A percentile compares a stretch with the other conserved stretches of the same genome.
Evolutionary conservation across 2,113 vertebrate species (phyloP).

Genomic region (Grammomys dolichurus): DNA sequence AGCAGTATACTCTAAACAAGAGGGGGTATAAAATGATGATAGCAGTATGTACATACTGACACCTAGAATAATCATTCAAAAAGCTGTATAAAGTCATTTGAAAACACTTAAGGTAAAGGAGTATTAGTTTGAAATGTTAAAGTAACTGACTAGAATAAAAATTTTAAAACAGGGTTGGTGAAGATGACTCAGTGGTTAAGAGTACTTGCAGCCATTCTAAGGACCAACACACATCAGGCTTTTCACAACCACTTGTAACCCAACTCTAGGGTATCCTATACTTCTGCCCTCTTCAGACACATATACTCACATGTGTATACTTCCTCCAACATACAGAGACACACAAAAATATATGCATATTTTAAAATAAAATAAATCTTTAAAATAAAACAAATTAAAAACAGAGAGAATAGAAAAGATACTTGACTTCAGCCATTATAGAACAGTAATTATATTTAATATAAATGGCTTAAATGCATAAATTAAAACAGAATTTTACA

Average conservation of each 20-base stretch:
- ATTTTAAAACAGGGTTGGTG: neutral
- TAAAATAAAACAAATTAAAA: neutral
- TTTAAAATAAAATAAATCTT: neutral
- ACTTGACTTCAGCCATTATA: neutral
- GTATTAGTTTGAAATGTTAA: neutral
- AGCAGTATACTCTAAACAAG: neutral
- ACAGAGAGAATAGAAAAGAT: neutral
- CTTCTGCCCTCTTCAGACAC: neutral
- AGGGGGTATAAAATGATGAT: neutral
- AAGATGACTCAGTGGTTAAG: neutral
- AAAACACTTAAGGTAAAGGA: neutral
- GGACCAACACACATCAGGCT: neutral
- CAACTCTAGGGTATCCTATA: neutral
- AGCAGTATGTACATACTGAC: neutral
- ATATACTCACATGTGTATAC: neutral
- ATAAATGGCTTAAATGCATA: neutral
- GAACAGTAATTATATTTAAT: neutral
- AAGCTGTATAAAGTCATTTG: neutral
- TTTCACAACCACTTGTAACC: neutral
- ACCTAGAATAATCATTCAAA: neutral
- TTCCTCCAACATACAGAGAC: neutral
- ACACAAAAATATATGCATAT: neutral
- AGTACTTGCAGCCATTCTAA: neutral
- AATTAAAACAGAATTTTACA: neutral
- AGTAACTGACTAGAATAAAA: neutral